phyloP scores from a whole-genome alignment of 2,113 vertebrate species.

The Amazona vittata region DNA sequence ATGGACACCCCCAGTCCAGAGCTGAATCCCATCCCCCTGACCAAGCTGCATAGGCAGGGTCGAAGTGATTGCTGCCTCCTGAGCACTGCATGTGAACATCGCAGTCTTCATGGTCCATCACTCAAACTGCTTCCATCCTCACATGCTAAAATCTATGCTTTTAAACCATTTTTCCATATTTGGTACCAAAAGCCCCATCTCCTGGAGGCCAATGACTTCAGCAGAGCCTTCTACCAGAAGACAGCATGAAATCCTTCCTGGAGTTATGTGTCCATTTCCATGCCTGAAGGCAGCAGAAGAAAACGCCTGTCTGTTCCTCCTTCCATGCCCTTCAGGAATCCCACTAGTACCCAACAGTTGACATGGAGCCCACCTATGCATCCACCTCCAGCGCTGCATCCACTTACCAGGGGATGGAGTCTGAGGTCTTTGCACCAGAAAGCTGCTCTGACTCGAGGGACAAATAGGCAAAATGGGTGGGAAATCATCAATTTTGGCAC shows the following conservation, averaged over 20 bases:
- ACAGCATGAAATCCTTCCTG: not conserved
- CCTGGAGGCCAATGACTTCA: not conserved
- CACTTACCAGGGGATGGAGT: rapidly evolving
- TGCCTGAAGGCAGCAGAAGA: not conserved
- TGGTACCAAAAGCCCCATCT: not conserved
- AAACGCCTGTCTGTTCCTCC: not conserved
- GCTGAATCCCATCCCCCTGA: not conserved
- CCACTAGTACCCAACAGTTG: not conserved
- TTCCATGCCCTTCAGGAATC: not conserved
- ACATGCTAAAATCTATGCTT: not conserved
- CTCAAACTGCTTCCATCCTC: not conserved
- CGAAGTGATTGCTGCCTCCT: not conserved
- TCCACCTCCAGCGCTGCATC: not conserved
- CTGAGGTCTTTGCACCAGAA: not conserved
- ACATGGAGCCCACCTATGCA: not conserved
- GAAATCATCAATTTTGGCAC: not conserved
- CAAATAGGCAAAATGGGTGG: not conserved
- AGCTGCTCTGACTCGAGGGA: not conserved
- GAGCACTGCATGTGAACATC: rapidly evolving
- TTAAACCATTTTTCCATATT: not conserved
- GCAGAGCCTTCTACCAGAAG: not conserved
- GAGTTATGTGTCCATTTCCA: not conserved
- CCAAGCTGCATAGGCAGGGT: not conserved
- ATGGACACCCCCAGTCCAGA: not conserved
- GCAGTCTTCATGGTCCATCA: not conserved